Evolutionary conservation across 2,888 invertebrate genomes (phyloP), one percentile per base, ranked within the genome.

Genomic region (Ctenicera cuprea): DNA sequence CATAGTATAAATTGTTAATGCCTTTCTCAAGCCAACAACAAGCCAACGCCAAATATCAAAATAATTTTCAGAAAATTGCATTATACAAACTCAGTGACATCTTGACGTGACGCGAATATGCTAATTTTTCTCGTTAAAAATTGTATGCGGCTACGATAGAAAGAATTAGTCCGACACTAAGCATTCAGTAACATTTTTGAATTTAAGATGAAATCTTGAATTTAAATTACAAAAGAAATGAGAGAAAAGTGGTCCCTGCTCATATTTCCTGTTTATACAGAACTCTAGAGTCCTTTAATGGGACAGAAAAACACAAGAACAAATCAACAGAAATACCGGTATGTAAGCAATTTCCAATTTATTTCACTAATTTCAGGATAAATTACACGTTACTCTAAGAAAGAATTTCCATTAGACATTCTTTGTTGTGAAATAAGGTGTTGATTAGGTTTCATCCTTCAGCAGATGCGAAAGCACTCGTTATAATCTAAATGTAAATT

Each of bases 1-100:
- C 83, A 83, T 83, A 79, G 77, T 65, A 72, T 63, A 83, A 83
- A 83, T 83, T 83, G 83, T 83, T 83, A 83, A 83, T 83, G 82
- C 81, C 73, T 79, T 80, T 81, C 80, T 80, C 81, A 81, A 82
- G 81, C 82, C 82, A 83, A 82, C 80, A 80, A 76, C 79, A 77
- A 76, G 78, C 77, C 80, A 70, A 75, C 75, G 71, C 71, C 79
- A 73, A 74, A 72, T 69, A 69, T 72, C 71, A 75, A 79, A 78
- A 79, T 77, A 75, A 77, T 78, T 76, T 74, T 54, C 73, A 65
- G 73, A 75, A 77, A 76, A 76, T 77, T 76, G 43, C 69, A 65
- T 73, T 66, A 70, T 65, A 74, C 59, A 66, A 59, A 71, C 57
- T 65, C 62, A 73, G 71, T 74, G 75, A 76, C 77, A 70, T 73